These are phyloP conservation scores for Cerastis leucographa DNA, from an alignment of 2,888 invertebrate species.

Conservation along the genomic window DNA sequence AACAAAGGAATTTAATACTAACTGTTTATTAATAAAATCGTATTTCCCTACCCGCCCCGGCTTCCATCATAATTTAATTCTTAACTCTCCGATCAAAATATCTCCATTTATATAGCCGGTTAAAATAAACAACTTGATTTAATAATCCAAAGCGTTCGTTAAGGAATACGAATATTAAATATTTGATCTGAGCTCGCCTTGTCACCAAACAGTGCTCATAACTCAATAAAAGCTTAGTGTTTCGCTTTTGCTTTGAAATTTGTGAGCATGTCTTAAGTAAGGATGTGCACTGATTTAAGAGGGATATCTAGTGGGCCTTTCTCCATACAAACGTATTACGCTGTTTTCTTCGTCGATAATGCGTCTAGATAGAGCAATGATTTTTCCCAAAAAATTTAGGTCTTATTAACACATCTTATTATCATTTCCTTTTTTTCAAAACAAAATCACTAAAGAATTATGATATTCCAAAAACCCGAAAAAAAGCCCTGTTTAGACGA, in stretches of 20 bases:
- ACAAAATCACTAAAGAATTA: no score
- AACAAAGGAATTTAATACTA: neutral
- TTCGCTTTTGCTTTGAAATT: slow-evolving; percentile 27
- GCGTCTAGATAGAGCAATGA: no score
- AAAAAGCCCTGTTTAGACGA: no score
- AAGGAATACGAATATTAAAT: slow-evolving; percentile 72
- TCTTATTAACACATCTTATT: no score
- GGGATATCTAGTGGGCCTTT: no score
- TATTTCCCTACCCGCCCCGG: slow-evolving; percentile 14
- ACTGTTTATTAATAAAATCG: slow-evolving; percentile 15
- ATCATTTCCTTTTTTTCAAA: no score
- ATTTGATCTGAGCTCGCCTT: slow-evolving; percentile 65
- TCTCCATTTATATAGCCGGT: slow-evolving; percentile 40
- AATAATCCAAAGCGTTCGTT: slow-evolving; percentile 66
- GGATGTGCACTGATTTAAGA: neutral
- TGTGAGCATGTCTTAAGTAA: neutral
- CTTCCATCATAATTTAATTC: slow-evolving; percentile 33
- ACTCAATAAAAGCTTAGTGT: slow-evolving; percentile 52
- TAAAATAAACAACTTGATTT: slow-evolving; percentile 59
- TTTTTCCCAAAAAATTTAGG: no score
- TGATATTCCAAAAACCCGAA: no score
- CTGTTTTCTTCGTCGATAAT: no score
- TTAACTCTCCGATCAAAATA: slow-evolving; percentile 49
- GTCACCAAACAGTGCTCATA: slow-evolving; percentile 50
- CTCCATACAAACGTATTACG: no score